phyloP scores from a whole-genome alignment of 2,888 invertebrate genomes.

The Xanthia togata region DNA sequence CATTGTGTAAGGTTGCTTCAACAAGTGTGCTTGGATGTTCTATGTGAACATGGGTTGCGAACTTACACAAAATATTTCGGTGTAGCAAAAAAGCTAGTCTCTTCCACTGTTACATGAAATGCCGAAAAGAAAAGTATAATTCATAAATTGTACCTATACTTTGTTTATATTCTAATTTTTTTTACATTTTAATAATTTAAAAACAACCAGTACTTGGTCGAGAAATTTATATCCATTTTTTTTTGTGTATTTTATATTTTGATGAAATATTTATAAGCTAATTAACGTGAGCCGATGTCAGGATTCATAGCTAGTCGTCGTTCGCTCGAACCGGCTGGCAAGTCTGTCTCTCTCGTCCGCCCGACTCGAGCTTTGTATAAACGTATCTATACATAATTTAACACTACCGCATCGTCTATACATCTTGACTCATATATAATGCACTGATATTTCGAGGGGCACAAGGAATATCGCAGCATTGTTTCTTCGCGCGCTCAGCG shows the following conservation, averaged over 20 bases:
- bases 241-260: conserved; percentile 91
- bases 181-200: conserved; percentile 91
- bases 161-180: conserved; percentile 90
- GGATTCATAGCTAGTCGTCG: conserved; percentile 91
- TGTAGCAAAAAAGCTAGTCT: conserved; percentile 81
- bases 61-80: conserved; percentile 76
- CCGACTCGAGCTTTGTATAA: conserved; percentile 87
- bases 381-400: conserved; percentile 86
- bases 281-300: conserved; percentile 91
- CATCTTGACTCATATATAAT: conserved; percentile 87
- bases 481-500: conserved; percentile 78
- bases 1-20: conserved; percentile 79
- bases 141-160: conserved; percentile 91
- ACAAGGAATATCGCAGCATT: conserved; percentile 89
- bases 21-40: conserved; percentile 70
- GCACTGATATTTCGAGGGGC: conserved; percentile 89
- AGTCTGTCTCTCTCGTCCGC: conserved; percentile 79
- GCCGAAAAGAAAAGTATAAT: conserved; percentile 90
- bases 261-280: conserved; percentile 91
- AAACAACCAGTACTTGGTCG: conserved; percentile 91
- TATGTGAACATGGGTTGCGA: conserved; percentile 69
- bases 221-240: conserved; percentile 90
- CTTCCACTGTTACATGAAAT: conserved; percentile 87
- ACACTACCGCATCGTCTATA: conserved; percentile 87
- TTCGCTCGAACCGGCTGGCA: conserved; percentile 88